Base-by-base conservation (phyloP, 2,888 invertebrate species). In the Hedychridium roseum region DNA sequence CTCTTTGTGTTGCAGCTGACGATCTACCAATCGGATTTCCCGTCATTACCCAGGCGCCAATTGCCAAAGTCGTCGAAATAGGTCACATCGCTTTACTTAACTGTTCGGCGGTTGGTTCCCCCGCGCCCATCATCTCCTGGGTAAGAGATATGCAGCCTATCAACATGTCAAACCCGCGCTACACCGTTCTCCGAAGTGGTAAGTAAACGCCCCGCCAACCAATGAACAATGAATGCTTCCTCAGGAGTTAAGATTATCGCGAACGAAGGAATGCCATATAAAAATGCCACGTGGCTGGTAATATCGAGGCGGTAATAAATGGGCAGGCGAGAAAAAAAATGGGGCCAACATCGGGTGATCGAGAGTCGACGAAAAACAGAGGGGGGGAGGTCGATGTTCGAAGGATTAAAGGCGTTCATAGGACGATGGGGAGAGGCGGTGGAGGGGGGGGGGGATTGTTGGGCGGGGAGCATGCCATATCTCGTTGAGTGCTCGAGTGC, bases 11-110 rank as follows among this genome's bases (percentile, higher is more conserved):
- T 82, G 37, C 84, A 89, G 95, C 87, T 65, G 92, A 92, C 73
- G 91, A 92, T 80, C 84, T 94, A 55, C 97, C 98, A 1, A 83
- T 85, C 35, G 98, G 97, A 21, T 99, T 97, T 81, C 98, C 98
- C 35, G 85, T 86, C 76, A 91, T 94, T 74, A 88, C 89, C 26
- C 89, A 91, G 68, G 90, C 92, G 30, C 96, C 97, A 0, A 88
- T 87, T 53, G 90, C 94, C 47, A 93, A 95, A 82, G 97, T 96
- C 42, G 97, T 97, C 40, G 98, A 99, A 82, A 94, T 94, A 60
- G 96, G 95, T 12, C 92, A 94, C 80, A 92, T 89, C 32, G 91
- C 96, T 9, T 86, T 92, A 16, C 86, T 99, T 70, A 88, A 89
- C 31, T 99, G 98, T 81, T 86, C 90, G 54, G 97, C 95, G 26